Base-by-base conservation (phyloP, 2,797 vertebrate genomes). In the Sphenopsis melanotis region DNA sequence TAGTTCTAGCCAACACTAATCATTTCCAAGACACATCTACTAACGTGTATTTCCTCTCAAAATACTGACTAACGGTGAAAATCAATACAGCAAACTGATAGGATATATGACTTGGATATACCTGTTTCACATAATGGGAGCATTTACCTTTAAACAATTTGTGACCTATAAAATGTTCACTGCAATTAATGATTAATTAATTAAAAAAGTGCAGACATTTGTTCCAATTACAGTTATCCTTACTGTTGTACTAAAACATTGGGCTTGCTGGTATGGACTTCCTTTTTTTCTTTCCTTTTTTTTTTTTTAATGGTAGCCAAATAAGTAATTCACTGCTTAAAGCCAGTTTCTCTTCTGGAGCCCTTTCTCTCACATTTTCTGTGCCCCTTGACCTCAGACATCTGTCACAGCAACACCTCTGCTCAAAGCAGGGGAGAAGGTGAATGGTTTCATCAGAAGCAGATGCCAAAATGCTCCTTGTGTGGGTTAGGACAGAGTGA, bases 141-240 rank as follows among this genome's bases (percentile, higher is more conserved):
- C 55, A 77, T 93, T 95, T 90, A 81, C 78, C 68, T 87, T 81
- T 84, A 93, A 95, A 87, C 68, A 85, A 91, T 76, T 49, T 55
- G 71, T 74, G 66, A 68, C 68, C 83, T 94, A 96, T 71, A 79
- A 96, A 96, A 93, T 75, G 70, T n/a, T 93, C 70, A 46, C 50
- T 90, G 46, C 72, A 84, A 89, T 83, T 55, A 89, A 93, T 66
- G 37, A 89, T 92, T 94, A 92, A 89, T 85, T 92, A 82, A 83
- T 69, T 66, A 41, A 13, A 10, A 76, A 78, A 82, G 75, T 63
- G 39, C 65, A 87, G 81, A 93, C 74, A 50, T 87, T 88, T 80
- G 50, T 84, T 96, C 74, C 79, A 95, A 72, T 90, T 95, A 94
- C 76, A 75, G 88, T 27, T 79, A 64, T 66, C 71, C 47, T 41